Conservation (phyloP, 1,140 invertebrate genomes). For the Achroia grisella region DNA sequence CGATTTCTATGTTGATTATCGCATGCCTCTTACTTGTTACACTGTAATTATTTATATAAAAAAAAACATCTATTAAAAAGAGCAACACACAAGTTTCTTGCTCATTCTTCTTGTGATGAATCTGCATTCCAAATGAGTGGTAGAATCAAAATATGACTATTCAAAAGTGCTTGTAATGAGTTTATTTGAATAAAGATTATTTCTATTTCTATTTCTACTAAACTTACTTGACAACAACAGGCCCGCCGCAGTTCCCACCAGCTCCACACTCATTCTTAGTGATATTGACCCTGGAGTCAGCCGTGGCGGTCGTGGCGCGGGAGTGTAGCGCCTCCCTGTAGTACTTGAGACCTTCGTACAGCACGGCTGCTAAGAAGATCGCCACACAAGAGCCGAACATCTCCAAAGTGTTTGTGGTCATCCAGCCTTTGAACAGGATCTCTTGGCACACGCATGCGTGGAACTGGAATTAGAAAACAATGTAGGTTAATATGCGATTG, state of each 20-base stretch:
- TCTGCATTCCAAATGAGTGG: too few relatives aligned
- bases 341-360: slow-evolving; percentile 95
- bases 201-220: too few relatives aligned
- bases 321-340: slow-evolving; percentile 87
- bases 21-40: too few relatives aligned
- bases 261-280: slow-evolving; percentile 75
- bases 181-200: too few relatives aligned
- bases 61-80: too few relatives aligned
- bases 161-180: too few relatives aligned
- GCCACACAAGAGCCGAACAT: slow-evolving; percentile 89
- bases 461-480: slow-evolving; percentile 78
- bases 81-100: too few relatives aligned
- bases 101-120: too few relatives aligned
- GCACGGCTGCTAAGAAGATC: slow-evolving; percentile 87
- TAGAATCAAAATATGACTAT: too few relatives aligned
- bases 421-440: slow-evolving; percentile 87
- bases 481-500: background rate
- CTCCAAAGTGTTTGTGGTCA: slow-evolving; percentile 80
- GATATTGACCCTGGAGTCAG: slow-evolving; percentile 78
- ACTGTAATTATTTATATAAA: too few relatives aligned
- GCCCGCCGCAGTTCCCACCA: slow-evolving; percentile 78
- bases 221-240: slow-evolving; percentile 55
- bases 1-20: too few relatives aligned
- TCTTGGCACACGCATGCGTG: slow-evolving; percentile 84
- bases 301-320: slow-evolving; percentile 80